Evolutionary conservation across 2,888 invertebrate species (phyloP).

Genomic region (Hypsopygia costalis): DNA sequence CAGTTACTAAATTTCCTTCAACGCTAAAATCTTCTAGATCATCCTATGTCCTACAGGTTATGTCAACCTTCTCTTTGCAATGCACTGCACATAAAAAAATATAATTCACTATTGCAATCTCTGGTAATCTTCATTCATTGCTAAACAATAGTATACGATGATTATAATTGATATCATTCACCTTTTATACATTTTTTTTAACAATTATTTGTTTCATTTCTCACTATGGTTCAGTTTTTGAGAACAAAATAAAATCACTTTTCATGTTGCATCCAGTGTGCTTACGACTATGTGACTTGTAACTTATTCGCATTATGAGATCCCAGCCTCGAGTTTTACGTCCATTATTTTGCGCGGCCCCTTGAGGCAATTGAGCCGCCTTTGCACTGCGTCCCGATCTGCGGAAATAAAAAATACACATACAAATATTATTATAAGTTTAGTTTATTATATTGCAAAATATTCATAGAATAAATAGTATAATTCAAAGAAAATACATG

Average conservation of each 20-base stretch:
- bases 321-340: slow-evolving; percentile 72
- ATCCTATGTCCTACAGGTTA: slow-evolving; percentile 37
- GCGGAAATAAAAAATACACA: slow-evolving; percentile 35
- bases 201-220: slow-evolving; percentile 45
- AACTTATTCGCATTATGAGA: slow-evolving; percentile 69
- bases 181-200: slow-evolving; percentile 63
- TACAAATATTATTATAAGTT: background rate
- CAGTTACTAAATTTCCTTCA: slow-evolving; percentile 42
- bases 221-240: slow-evolving; percentile 51
- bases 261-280: slow-evolving; percentile 58
- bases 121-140: slow-evolving; percentile 60
- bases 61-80: slow-evolving; percentile 42
- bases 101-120: slow-evolving; percentile 74
- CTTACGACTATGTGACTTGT: slow-evolving; percentile 46
- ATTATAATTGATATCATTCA: slow-evolving; percentile 60
- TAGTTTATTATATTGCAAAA: too few relatives aligned
- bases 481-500: too few relatives aligned
- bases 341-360: slow-evolving; percentile 75
- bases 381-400: slow-evolving; percentile 99
- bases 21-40: slow-evolving; percentile 43
- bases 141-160: slow-evolving; percentile 54
- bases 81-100: slow-evolving; percentile 71
- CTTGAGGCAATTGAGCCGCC: slow-evolving; percentile 85
- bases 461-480: too few relatives aligned
- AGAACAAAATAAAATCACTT: slow-evolving; percentile 79